Percentiles rank a stretch among this genome's conserved stretches.
Conservation (phyloP, 30 jellyfish, hydroid and myxozoan species). For the Nemopilema nomurai region DNA sequence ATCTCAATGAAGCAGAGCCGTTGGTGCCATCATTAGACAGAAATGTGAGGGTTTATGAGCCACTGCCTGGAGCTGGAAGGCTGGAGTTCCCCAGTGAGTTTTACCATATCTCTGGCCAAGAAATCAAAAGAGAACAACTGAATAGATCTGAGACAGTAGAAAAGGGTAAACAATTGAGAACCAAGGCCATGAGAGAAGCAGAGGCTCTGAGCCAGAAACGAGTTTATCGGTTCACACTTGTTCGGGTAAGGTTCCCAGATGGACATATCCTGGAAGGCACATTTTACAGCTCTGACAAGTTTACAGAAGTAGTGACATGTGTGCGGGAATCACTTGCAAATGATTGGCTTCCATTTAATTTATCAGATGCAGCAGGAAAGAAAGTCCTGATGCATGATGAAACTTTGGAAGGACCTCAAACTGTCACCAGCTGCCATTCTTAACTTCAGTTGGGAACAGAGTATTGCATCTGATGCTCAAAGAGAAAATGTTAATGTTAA, state of each 20-base stretch:
- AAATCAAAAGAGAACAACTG: constrained; percentile 69
- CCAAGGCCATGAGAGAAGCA: constrained; percentile 86
- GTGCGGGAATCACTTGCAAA: constrained; percentile 57
- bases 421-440: constrained; percentile 89
- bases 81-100: constrained; percentile 76
- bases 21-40: constrained; percentile 69
- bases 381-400: constrained; percentile 1
- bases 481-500: neutral
- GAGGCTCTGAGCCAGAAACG: constrained; percentile 24
- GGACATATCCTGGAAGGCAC: constrained; percentile 86
- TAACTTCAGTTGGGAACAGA: constrained; percentile 61
- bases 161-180: constrained; percentile 54
- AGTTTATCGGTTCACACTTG: constrained; percentile 53
- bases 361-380: constrained; percentile 67
- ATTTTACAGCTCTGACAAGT: constrained; percentile 61
- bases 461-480: constrained; percentile 39
- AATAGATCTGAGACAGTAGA: constrained; percentile 48
- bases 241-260: constrained; percentile 91
- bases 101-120: constrained; percentile 56
- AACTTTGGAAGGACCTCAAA: constrained; percentile 44
- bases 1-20: constrained; percentile 90
- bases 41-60: constrained; percentile 59
- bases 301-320: constrained; percentile 65
- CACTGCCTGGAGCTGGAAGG: constrained; percentile 45
- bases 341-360: constrained; percentile 78